Evolutionary conservation across 2,113 vertebrate genomes (phyloP).

Genomic region (Grallaria varia): DNA sequence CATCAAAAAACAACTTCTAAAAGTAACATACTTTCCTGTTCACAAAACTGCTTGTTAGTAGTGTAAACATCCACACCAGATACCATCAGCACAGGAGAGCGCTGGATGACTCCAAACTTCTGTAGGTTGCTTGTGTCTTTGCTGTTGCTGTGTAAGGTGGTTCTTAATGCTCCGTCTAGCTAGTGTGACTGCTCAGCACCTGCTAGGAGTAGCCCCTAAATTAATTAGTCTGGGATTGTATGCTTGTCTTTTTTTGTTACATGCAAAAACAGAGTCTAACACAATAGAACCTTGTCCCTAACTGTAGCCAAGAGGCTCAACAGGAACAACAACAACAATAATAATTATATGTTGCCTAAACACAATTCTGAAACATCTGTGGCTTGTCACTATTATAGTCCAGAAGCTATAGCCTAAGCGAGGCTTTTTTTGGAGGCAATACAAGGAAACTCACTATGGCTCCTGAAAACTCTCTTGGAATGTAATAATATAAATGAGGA

Average conservation of each 20-base stretch:
- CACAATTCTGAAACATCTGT: conserved; percentile 30
- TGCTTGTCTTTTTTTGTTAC: not conserved
- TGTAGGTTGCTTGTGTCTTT: not conserved
- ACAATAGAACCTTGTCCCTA: not conserved
- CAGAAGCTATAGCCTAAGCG: not conserved
- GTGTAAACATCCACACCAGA: not conserved
- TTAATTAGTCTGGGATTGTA: not conserved
- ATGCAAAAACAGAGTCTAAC: not conserved
- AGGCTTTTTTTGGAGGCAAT: not conserved
- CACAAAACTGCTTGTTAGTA: not conserved
- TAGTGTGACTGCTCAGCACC: not conserved
- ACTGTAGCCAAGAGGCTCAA: not conserved
- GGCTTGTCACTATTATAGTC: not conserved
- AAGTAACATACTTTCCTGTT: not conserved
- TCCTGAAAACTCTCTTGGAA: conserved; percentile 52
- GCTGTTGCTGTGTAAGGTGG: not conserved
- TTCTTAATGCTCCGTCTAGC: not conserved
- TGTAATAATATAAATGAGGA: conserved; percentile 46
- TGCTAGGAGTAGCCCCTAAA: not conserved
- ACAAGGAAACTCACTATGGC: not conserved
- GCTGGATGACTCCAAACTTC: not conserved
- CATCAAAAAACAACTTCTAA: not conserved
- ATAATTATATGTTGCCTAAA: conserved; percentile 23
- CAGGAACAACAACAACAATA: not conserved
- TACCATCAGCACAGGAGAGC: not conserved